These are phyloP conservation scores for Hyperoplus immaculatus DNA, from an alignment of 2,797 vertebrate genomes.

Conservation along the genomic window DNA sequence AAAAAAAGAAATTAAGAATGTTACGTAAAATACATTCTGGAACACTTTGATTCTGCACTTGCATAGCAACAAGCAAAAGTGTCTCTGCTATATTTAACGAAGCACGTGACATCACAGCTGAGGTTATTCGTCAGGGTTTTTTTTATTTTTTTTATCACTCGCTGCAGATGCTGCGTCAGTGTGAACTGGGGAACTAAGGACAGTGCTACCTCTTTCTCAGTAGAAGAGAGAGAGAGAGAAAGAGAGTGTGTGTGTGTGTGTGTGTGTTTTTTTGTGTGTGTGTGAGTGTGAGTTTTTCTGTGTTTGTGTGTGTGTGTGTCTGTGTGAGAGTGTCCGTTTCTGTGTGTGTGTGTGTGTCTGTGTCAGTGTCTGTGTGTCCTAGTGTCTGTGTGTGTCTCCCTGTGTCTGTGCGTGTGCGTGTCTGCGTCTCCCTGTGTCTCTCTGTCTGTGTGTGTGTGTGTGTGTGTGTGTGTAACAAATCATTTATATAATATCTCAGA, in stretches of 20 bases:
- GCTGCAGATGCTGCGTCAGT: constrained; percentile 22
- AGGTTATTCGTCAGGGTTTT: not conserved
- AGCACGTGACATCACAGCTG: constrained; percentile 10
- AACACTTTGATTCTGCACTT: not conserved
- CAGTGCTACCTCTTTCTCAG: constrained; percentile 3
- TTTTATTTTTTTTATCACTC: not conserved
- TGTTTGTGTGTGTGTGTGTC: too few relatives aligned
- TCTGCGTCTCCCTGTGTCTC: too few relatives aligned
- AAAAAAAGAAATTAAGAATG: not conserved
- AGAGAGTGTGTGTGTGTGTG: not conserved
- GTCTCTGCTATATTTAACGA: not conserved
- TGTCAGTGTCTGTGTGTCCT: too few relatives aligned
- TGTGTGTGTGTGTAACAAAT: not conserved
- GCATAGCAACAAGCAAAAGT: not conserved
- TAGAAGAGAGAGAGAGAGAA: not conserved
- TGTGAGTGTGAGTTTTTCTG: too few relatives aligned
- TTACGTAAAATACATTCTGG: not conserved
- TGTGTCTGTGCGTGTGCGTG: too few relatives aligned
- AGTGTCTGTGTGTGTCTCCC: too few relatives aligned
- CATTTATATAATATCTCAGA: constrained; percentile 61
- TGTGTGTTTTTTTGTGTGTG: too few relatives aligned
- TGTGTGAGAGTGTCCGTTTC: too few relatives aligned
- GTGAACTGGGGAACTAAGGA: constrained; percentile 13
- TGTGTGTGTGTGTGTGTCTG: too few relatives aligned
- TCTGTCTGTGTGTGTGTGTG: too few relatives aligned